Conservation (phyloP, 2,888 invertebrate genomes). For the Phorcus lineatus region DNA sequence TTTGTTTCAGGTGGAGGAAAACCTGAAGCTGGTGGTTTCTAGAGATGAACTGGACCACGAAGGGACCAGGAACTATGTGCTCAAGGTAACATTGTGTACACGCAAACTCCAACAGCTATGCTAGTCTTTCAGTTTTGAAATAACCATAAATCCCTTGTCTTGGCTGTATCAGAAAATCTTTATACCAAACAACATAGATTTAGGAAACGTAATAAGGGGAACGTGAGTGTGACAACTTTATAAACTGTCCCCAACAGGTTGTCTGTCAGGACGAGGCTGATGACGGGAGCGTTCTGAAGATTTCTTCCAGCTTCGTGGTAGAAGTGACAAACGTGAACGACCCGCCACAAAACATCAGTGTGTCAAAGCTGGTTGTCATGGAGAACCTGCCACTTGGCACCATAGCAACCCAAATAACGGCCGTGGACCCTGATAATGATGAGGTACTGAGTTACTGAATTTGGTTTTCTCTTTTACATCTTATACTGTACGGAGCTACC, state of each 20-base stretch:
- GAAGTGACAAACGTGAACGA: slow-evolving; percentile 59
- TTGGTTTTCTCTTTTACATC: no score
- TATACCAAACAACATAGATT: no score
- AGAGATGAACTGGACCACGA: slow-evolving; percentile 45
- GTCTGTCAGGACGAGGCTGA: slow-evolving; percentile 45
- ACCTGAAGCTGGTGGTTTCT: slow-evolving; percentile 38
- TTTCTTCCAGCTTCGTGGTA: slow-evolving; percentile 44
- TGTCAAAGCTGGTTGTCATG: slow-evolving; percentile 36
- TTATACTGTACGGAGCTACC: neutral
- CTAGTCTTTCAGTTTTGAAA: no score
- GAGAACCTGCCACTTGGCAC: slow-evolving; percentile 48
- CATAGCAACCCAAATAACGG: slow-evolving; percentile 45
- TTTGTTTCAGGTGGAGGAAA: slow-evolving; percentile 35
- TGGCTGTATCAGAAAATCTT: no score
- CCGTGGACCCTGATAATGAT: slow-evolving; percentile 50
- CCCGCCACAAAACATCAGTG: slow-evolving; percentile 47
- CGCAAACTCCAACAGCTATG: no score
- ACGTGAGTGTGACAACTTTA: no score
- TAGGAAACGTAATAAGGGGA: no score
- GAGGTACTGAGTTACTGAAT: slow-evolving; percentile 33
- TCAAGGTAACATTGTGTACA: slow-evolving; percentile 39
- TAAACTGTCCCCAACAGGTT: slow-evolving; percentile 37
- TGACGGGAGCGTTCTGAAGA: slow-evolving; percentile 41
- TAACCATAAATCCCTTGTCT: no score
- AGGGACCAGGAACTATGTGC: slow-evolving; percentile 33